Evolutionary conservation across 1,140 invertebrate species (phyloP), one percentile per base, ranked within the genome.

Genomic region (Trialeurodes vaporariorum): DNA sequence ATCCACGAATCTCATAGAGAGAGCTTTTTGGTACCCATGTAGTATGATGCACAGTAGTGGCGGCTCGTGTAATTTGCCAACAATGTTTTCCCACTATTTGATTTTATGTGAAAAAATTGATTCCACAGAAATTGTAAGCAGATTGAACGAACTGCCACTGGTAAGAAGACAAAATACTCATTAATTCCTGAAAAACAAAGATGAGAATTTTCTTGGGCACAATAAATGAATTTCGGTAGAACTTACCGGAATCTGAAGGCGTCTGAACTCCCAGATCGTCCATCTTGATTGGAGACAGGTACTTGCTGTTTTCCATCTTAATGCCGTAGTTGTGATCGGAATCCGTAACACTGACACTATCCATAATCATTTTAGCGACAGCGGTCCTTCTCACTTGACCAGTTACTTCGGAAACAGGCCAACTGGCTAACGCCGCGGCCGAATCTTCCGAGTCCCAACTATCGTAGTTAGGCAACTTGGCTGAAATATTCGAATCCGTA

Each of bases 171-270:
- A n/a, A n/a, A n/a, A n/a, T n/a, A n/a, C n/a, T n/a, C n/a, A n/a
- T n/a, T n/a, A n/a, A n/a, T n/a, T n/a, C n/a, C n/a, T n/a, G n/a
- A n/a, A n/a, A n/a, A n/a, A n/a, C n/a, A n/a, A n/a, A n/a, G n/a
- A n/a, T n/a, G n/a, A n/a, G n/a, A n/a, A n/a, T n/a, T n/a, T n/a
- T n/a, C n/a, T n/a, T n/a, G n/a, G n/a, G n/a, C n/a, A n/a, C n/a
- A n/a, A n/a, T n/a, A n/a, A n/a, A n/a, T 63, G 25, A 66, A 25
- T 63, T 66, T 60, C 22, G 74, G 78, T 74, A 87, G 34, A 49
- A 49, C 87, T 87, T 79, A 89, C 91, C 90, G 65, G 91, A 92
- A 83, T 93, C 91, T 1, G 90, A 92, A 61, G 91, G 90, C 69
- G 90, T 92, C 72, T 90, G 87, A 1, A 90, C 84, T 60, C 87